Evolutionary conservation across 2,113 vertebrate species (phyloP).

Genomic region (Butastur rufipennis): DNA sequence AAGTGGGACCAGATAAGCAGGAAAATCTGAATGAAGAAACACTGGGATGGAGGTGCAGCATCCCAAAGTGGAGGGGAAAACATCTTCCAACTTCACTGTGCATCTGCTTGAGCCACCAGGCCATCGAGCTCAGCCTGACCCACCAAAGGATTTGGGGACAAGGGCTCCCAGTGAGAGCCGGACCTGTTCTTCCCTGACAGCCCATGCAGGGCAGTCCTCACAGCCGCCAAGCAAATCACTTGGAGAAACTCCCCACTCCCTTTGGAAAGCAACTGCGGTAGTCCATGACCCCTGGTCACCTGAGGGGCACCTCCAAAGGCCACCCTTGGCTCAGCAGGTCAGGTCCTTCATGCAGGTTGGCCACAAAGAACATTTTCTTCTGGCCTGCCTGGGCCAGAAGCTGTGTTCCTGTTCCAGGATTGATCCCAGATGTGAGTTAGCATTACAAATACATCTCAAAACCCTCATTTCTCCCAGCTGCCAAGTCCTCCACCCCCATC

Average conservation of each 20-base stretch:
- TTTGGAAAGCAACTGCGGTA: background rate
- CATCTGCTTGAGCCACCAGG: background rate
- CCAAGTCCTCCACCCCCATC: conserved; percentile 36
- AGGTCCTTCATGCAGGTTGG: background rate
- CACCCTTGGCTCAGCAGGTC: background rate
- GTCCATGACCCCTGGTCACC: background rate
- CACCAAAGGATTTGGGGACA: background rate
- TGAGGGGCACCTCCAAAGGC: background rate
- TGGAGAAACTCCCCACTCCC: background rate
- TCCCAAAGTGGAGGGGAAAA: background rate
- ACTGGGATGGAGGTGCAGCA: background rate
- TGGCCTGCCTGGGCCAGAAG: background rate
- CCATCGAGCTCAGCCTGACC: background rate
- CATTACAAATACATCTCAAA: conserved; percentile 30
- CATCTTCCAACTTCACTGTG: background rate
- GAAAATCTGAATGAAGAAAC: background rate
- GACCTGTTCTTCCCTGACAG: background rate
- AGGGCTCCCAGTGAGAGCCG: background rate
- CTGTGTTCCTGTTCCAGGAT: background rate
- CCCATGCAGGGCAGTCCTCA: background rate
- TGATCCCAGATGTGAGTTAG: conserved; percentile 53
- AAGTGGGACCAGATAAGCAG: background rate
- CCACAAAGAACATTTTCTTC: background rate
- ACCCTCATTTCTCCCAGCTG: background rate
- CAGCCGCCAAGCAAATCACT: background rate